Base-by-base conservation (phyloP, 2,113 vertebrate species). In the Scophthalmus maximus region DNA sequence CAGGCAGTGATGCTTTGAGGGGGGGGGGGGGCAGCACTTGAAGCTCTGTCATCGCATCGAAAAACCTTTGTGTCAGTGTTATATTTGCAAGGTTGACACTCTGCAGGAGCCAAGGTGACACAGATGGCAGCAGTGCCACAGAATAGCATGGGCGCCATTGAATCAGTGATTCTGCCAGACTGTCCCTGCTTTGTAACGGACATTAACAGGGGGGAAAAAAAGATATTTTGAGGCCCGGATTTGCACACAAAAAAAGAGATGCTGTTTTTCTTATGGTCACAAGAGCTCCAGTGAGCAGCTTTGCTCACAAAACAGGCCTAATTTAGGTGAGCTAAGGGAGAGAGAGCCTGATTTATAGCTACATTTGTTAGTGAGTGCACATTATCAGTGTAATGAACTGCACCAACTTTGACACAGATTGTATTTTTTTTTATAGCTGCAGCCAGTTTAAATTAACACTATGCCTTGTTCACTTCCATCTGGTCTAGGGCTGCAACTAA, bases 111-210 rank as follows among this genome's bases (percentile, higher is more conserved):
- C 70, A 78, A 79, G 73, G 83, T 81, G 82, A 73, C 71, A 83
- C 58, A 73, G 76, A 78, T 82, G 80, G 83, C 70, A 76, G 61
- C 46, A 32, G 73, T 68, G 73, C 47, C 78, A 79, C 79, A 68
- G 75, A 68, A 60, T 71, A 72, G 68, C 46, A 47, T 52, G 60
- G 63, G 30, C 44, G 44, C 46, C 68, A 64, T 59, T 80, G 63
- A 69, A 63, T 67, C 72, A 1, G 62, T 67, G 58, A 75, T 72
- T 65, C 30, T 74, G 57, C 50, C 82, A 84, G 82, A 59, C 55
- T 79, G 79, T 51, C 65, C 51, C 25, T 58, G 11, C 27, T 82
- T 68, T 72, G 75, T 70, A 73, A 83, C 38, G 78, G 79, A 75
- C 64, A 81, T 62, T 62, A 73, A 72, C 59, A 70, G 60, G 26